Conservation (phyloP, 2,888 invertebrate species). For the Teleogryllus oceanicus region DNA sequence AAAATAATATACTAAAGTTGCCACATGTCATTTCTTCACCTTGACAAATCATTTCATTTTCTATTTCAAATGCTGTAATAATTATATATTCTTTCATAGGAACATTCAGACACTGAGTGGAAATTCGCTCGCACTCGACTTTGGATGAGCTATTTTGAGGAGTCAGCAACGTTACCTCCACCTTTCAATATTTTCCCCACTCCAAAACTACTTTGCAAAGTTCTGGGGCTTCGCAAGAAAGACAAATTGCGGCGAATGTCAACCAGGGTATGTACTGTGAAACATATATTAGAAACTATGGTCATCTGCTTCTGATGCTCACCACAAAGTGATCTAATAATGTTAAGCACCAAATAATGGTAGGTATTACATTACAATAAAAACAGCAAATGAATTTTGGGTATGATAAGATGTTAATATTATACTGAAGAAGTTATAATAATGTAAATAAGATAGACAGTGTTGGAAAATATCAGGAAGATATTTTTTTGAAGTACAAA, state of each 20-base stretch:
- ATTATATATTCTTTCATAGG: conserved; percentile 52
- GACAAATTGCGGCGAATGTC: conserved; percentile 58
- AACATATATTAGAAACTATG: too few species aligned
- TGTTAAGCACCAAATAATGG: too few species aligned
- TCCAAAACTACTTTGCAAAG: conserved; percentile 70
- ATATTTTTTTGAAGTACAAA: too few species aligned
- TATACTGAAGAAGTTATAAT: too few species aligned
- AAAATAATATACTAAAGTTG: not conserved
- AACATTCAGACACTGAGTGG: conserved; percentile 94
- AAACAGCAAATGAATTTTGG: too few species aligned
- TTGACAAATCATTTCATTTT: not conserved
- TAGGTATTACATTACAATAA: too few species aligned
- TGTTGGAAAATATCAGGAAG: too few species aligned
- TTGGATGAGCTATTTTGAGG: conserved; percentile 96
- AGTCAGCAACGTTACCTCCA: conserved; percentile 83
- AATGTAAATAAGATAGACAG: too few species aligned
- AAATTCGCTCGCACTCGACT: conserved; percentile 91
- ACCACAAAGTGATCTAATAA: too few species aligned
- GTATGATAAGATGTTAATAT: too few species aligned
- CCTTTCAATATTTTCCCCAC: conserved; percentile 92
- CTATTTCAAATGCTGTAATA: not conserved
- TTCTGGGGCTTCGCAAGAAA: conserved; percentile 61
- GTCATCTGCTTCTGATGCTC: too few species aligned
- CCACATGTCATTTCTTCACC: not conserved
- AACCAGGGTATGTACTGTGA: conserved; percentile 47